Conservation (phyloP, 2,797 vertebrate genomes). For the Microctenopoma stevenorrisi region DNA sequence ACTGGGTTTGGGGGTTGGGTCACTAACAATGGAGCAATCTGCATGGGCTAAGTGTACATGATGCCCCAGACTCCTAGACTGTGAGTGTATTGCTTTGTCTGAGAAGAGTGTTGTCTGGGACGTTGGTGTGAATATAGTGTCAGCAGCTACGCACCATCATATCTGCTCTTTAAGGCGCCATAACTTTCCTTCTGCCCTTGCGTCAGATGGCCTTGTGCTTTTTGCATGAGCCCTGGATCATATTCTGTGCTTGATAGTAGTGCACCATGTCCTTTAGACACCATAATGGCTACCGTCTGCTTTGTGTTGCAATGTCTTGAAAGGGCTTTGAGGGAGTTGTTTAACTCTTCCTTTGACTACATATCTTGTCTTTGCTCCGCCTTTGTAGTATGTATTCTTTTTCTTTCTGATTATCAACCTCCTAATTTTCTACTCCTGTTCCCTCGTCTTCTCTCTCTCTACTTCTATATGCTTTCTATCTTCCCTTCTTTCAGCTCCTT, state of each 20-base stretch:
- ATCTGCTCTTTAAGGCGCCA: constrained; percentile 35
- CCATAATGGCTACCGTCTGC: constrained; percentile 46
- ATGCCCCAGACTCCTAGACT: constrained; percentile 26
- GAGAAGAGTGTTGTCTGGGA: constrained; percentile 26
- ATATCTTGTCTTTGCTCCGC: constrained; percentile 34
- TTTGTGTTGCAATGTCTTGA: constrained; percentile 62
- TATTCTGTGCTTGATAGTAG: constrained; percentile 56
- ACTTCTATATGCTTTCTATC: constrained; percentile 29
- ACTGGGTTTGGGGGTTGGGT: constrained; percentile 36
- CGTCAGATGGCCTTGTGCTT: constrained; percentile 45
- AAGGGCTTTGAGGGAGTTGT: constrained; percentile 59
- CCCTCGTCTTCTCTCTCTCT: constrained; percentile 41
- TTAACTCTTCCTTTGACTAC: constrained; percentile 39
- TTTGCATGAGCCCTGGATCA: constrained; percentile 45
- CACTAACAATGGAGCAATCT: constrained; percentile 57
- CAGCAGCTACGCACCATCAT: constrained; percentile 19
- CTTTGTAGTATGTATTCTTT: constrained; percentile 31
- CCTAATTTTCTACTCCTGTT: constrained; percentile 43
- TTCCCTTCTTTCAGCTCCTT: constrained; percentile 62
- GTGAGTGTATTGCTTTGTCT: constrained; percentile 52
- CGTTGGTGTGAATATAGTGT: constrained; percentile 12
- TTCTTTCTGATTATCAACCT: constrained; percentile 37
- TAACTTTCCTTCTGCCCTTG: constrained; percentile 43
- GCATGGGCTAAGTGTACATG: constrained; percentile 40
- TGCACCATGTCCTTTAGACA: constrained; percentile 37